These are phyloP conservation scores for Tamandua tetradactyla DNA, from an alignment of 2,797 vertebrate genomes.

Conservation along the genomic window DNA sequence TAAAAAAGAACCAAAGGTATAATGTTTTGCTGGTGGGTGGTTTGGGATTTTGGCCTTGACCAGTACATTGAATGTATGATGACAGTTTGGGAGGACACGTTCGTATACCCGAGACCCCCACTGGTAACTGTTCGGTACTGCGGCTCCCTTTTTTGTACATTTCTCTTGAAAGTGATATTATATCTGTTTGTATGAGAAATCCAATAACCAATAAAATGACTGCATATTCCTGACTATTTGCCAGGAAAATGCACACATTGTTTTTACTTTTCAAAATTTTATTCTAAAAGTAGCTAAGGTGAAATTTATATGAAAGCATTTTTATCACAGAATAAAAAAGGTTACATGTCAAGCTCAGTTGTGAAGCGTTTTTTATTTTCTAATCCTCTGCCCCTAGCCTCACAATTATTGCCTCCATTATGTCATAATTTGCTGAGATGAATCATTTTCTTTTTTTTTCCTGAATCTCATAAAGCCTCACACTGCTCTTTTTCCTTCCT, in stretches of 20 bases:
- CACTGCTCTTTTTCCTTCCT: neutral
- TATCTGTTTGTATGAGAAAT: constrained; percentile 76
- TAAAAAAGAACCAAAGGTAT: constrained; percentile 72
- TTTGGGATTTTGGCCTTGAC: constrained; percentile 23
- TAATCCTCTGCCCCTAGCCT: neutral
- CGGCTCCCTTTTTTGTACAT: constrained; percentile 63
- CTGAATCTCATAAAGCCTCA: neutral
- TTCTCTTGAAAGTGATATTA: constrained; percentile 65
- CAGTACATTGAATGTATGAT: constrained; percentile 22
- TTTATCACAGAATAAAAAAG: constrained; percentile 82
- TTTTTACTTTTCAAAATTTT: constrained; percentile 85
- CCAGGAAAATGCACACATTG: constrained; percentile 84
- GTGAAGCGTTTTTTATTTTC: neutral
- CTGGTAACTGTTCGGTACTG: constrained; percentile 50
- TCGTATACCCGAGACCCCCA: constrained; percentile 38
- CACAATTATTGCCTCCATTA: neutral
- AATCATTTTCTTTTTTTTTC: neutral
- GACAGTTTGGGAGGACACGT: neutral
- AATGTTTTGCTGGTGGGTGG: neutral
- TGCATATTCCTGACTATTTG: constrained; percentile 83
- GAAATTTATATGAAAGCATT: constrained; percentile 81
- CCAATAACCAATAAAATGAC: constrained; percentile 84
- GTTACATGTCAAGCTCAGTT: constrained; percentile 59
- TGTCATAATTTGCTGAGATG: neutral
- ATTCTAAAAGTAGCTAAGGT: constrained; percentile 76